Base-by-base conservation (phyloP, 2,888 invertebrate species). In the Junonia oenone region DNA sequence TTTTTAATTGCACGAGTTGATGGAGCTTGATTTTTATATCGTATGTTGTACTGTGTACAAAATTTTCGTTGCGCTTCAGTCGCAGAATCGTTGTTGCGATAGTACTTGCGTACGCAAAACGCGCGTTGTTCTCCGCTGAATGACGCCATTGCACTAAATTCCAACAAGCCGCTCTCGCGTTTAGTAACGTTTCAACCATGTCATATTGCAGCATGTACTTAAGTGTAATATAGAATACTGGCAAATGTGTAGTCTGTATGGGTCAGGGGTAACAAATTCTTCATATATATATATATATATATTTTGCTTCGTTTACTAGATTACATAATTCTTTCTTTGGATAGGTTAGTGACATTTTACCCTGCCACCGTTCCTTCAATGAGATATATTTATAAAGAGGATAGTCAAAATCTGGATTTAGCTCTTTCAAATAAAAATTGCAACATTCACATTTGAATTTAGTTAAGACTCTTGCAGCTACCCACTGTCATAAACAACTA, bases 401-500 rank as follows among this genome's bases (percentile, higher is more conserved):
- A 29, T 29, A 6, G 29, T 2, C 6, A 4, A 29, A 29, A 29
- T 29, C 29, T 29, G 29, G 29, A 29, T 29, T 29, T 29, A 29
- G 6, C 6, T 29, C 29, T 29, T 29, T 29, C 29, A 29, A 9
- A 29, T 29, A 29, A 6, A 29, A 29, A 29, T 6, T 29, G 29
- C 29, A 29, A 29, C 29, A 4, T 29, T 29, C 22, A 22, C 22
- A 22, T 3, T 22, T 22, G 5, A 22, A 22, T 22, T 22, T 22
- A 22, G 22, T 22, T 22, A 22, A 22, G 22, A 22, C 22, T 22
- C 22, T 22, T 22, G 22, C 22, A 51, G 51, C 51, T 51, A 15
- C 11, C 51, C 51, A 40, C 51, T 43, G 29, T 29, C 40, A 51
- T 51, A 51, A 9, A 51, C 29, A 27, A 51, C 27, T 40, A 17